phyloP scores from a whole-genome alignment of 2,888 invertebrate species.

The Trachelus iudaicus region DNA sequence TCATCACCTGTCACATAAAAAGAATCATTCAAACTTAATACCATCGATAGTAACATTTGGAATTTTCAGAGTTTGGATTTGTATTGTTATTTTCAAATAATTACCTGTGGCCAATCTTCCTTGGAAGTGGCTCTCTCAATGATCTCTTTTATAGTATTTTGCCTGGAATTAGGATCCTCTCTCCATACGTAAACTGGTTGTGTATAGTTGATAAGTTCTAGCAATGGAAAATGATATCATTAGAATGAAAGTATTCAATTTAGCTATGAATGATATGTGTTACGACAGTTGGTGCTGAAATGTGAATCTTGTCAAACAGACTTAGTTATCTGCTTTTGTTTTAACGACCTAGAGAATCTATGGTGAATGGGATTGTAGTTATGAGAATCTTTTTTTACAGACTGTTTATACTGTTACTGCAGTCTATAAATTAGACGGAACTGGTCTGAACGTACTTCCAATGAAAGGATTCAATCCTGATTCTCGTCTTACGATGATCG shows the following conservation, averaged over 20 bases:
- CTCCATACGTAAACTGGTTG: conserved; percentile 96
- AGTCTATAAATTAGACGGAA: neutral
- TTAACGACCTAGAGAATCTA: conserved; percentile 6
- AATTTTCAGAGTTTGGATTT: neutral
- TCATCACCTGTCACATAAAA: conserved; percentile 75
- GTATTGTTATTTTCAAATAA: conserved; percentile 1
- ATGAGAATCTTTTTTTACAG: neutral
- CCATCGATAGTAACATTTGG: neutral
- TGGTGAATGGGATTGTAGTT: conserved; percentile 31
- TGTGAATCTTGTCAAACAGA: neutral
- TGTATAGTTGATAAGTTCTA: conserved; percentile 91
- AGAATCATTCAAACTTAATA: neutral
- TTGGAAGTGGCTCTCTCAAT: conserved; percentile 84
- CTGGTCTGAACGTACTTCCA: conserved; percentile 78
- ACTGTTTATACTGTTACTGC: neutral
- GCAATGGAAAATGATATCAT: neutral
- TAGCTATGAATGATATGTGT: neutral
- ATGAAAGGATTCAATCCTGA: conserved; percentile 84
- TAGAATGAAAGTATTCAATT: neutral
- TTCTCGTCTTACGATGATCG: conserved; percentile 85
- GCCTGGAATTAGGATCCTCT: conserved; percentile 92
- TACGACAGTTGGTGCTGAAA: neutral
- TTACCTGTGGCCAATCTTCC: conserved; percentile 89
- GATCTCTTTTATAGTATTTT: conserved; percentile 90
- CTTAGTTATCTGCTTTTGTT: neutral